Evolutionary conservation across 92 coral and sea anemone genomes (phyloP), one percentile per base, ranked within the genome.

Genomic region (Blastomussa wellsi): DNA sequence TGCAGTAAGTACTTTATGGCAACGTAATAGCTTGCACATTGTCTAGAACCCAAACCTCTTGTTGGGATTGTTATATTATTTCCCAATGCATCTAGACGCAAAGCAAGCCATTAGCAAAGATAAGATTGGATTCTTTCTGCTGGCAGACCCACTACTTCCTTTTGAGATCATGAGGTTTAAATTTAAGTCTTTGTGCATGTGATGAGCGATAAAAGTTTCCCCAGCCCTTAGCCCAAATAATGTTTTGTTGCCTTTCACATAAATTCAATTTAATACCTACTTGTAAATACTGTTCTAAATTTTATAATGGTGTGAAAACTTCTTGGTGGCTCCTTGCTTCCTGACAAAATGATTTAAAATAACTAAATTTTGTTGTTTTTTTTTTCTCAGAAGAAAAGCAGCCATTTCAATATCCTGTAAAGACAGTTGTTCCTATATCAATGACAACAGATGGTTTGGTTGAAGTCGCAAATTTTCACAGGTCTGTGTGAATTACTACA

Each of bases 361-460:
- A 22, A 4, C 64, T 69, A 6, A n/a, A n/a, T n/a, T 7, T 35
- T 65, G 73, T 80, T 48, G 2, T 39, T 64, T 39, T 35, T 52
- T 3, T 39, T 64, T 39, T 35, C 38, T 3, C 65, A 85, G 82
- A 12, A 51, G 77, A 42, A 2, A 77, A 51, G 36, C 69, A 48
- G n/a, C 88, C 88, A 2, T 35, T 85, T 47, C 92, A 81, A 42
- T 94, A 94, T 82, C 98, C 98, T 37, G 52, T 31, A 32, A 68
- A 91, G 74, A 92, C 94, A 20, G 81, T 92, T 17, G 92, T 96
- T 16, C 98, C 98, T 0, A 85, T 87, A 4, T 85, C 91, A 33
- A 86, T 94, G 31, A 74, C 90, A 37, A 91, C 84, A 36, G 69
- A 78, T 19, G 95, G 91, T 35, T 80, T 96, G 42, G 71, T 77